Evolutionary conservation across 2,888 invertebrate genomes (phyloP).

Genomic region (Nephrotoma flavescens): DNA sequence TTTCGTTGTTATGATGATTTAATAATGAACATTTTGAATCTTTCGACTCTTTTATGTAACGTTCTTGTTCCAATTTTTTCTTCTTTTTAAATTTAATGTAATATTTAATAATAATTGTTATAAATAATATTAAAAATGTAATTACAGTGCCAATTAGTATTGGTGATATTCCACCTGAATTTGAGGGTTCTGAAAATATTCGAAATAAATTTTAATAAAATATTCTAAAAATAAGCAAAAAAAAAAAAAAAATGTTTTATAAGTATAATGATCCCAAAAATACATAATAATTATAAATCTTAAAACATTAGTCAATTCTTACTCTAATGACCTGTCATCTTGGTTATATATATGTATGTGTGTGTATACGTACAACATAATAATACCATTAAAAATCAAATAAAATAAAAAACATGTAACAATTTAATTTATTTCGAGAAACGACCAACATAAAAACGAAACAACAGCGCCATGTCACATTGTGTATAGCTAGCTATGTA

Average conservation of each 20-base stretch:
- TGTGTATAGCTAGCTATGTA: not conserved
- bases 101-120: conserved; percentile 5
- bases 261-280: not conserved
- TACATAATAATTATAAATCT: not conserved
- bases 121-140: not conserved
- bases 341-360: not conserved
- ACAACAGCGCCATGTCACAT: not conserved
- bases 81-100: conserved; percentile 5
- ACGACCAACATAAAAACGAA: not conserved
- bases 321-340: not conserved
- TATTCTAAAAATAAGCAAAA: not conserved
- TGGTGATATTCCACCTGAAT: conserved; percentile 3
- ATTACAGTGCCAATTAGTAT: conserved; percentile 1
- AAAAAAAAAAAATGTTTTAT: not conserved
- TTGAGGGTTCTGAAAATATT: not conserved
- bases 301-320: not conserved
- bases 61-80: not conserved
- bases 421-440: not conserved
- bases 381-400: not conserved
- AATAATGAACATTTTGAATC: conserved; percentile 5
- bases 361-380: not conserved
- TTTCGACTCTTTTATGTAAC: conserved; percentile 1
- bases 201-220: not conserved
- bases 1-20: conserved; percentile 2
- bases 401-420: not conserved